phyloP scores from a whole-genome alignment of 2,797 vertebrate genomes.

The Anas acuta region DNA sequence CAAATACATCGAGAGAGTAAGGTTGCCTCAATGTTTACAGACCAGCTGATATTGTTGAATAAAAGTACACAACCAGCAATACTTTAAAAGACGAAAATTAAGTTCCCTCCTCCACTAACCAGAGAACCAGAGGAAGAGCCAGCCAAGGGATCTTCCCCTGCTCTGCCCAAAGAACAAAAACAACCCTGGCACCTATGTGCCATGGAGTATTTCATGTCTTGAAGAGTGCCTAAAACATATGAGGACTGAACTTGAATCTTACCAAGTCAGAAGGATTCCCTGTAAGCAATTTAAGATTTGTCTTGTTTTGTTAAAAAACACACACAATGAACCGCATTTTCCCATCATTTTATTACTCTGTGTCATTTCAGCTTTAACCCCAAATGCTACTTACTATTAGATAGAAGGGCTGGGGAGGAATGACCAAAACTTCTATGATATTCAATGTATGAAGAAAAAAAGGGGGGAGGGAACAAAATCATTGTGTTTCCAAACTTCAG shows the following conservation, averaged over 20 bases:
- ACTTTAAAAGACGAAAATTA: neutral
- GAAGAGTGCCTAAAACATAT: neutral
- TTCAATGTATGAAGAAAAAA: neutral
- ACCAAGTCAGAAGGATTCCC: neutral
- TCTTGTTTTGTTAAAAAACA: neutral
- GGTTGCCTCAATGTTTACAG: rapidly evolving
- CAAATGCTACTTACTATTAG: neutral
- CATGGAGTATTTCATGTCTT: neutral
- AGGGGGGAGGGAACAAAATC: neutral
- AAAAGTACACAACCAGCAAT: neutral
- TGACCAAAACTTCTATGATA: neutral
- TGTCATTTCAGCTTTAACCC: neutral
- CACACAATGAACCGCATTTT: neutral
- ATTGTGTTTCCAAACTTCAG: neutral
- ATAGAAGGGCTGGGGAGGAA: neutral
- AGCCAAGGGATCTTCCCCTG: neutral
- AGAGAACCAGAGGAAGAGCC: neutral
- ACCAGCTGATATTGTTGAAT: neutral
- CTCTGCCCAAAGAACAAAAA: neutral
- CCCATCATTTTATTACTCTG: neutral
- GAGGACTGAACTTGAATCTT: neutral
- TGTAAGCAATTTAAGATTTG: neutral
- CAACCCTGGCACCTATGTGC: neutral
- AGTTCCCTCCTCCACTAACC: neutral
- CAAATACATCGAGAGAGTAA: neutral